phyloP scores from a whole-genome alignment of 2,113 vertebrate genomes.

The Cranoglanis bouderius region DNA sequence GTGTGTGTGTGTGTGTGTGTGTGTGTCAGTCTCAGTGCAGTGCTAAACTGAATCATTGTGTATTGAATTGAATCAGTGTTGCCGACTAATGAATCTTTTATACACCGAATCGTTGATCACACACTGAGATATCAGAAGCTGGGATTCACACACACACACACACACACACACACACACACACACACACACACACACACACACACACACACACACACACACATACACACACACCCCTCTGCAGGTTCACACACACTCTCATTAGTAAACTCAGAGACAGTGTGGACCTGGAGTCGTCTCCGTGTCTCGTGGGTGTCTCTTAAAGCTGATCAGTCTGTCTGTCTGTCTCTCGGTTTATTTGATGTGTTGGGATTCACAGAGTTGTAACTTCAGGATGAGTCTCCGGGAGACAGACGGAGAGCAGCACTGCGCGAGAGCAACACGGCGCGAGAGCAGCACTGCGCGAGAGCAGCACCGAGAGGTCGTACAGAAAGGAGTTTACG shows the following conservation, averaged over 20 bases:
- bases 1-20: constrained; percentile 4
- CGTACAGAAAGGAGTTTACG: constrained; percentile 23
- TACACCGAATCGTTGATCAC: neutral
- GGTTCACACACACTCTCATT: constrained; percentile 16
- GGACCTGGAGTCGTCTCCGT: neutral
- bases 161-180: neutral
- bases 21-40: neutral
- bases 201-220: constrained; percentile 29
- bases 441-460: neutral
- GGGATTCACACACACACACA: neutral
- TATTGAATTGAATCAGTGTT: neutral
- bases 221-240: constrained; percentile 33
- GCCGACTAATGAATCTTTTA: neutral
- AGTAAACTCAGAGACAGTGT: neutral
- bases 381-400: constrained; percentile 43
- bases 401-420: constrained; percentile 5
- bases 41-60: neutral
- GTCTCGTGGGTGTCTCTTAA: constrained; percentile 11
- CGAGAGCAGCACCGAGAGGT: constrained; percentile 1
- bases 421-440: neutral
- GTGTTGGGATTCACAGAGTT: constrained; percentile 28
- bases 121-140: neutral
- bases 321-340: neutral
- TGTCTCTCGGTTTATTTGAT: constrained; percentile 39
- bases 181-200: constrained; percentile 12